Percentiles rank a stretch among this genome's conserved stretches.
These are phyloP conservation scores for Crambe crambe DNA, from an alignment of 37 sponge, comb jelly and placozoan genomes.

Conservation along the genomic window DNA sequence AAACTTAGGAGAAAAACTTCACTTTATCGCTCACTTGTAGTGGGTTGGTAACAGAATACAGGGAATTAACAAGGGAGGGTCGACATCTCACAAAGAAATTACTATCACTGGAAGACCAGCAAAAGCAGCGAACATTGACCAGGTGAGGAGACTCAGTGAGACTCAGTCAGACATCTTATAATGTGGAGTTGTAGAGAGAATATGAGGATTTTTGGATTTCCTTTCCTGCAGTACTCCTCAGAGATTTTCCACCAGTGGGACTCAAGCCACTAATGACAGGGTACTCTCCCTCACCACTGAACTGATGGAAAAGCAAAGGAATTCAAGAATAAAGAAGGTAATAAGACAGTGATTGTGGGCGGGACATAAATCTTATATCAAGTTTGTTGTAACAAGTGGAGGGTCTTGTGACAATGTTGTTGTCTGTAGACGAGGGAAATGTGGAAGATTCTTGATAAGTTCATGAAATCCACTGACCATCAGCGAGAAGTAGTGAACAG, in stretches of 20 bases:
- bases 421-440: conserved; percentile 16
- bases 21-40: conserved; percentile 1
- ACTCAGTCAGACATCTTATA: too few species aligned
- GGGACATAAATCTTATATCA: too few species aligned
- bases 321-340: conserved; percentile 27
- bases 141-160: background rate
- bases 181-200: too few species aligned
- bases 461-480: background rate
- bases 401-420: background rate
- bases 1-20: background rate
- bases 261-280: background rate
- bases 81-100: conserved; percentile 26
- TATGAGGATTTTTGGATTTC: too few species aligned
- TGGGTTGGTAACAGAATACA: conserved; percentile 28
- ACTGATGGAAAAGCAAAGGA: conserved; percentile 24
- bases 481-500: conserved; percentile 54
- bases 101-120: conserved; percentile 6
- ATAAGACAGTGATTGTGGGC: too few species aligned
- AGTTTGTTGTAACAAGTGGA: too few species aligned
- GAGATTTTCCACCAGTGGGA: background rate
- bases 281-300: conserved; percentile 3
- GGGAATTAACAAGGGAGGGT: conserved; percentile 10
- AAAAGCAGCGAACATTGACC: conserved; percentile 3
- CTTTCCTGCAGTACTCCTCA: background rate
- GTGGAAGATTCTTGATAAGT: conserved; percentile 35